Conservation (phyloP, 1,140 invertebrate genomes). For the Heliconius eleuchia region DNA sequence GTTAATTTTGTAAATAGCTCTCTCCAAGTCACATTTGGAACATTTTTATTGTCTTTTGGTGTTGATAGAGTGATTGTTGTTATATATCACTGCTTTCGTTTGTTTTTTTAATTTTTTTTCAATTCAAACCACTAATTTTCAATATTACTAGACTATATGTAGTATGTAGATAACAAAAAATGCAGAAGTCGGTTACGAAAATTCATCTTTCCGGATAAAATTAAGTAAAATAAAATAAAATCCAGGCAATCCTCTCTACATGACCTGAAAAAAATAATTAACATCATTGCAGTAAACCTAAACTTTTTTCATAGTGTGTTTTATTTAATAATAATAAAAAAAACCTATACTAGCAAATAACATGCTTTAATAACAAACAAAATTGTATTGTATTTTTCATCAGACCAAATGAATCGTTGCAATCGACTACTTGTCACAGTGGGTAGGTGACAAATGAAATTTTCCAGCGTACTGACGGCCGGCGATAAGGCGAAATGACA, state of each 20-base stretch:
- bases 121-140: too few relatives aligned
- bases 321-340: not conserved
- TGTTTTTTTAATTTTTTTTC: too few relatives aligned
- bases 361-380: not conserved
- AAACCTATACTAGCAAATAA: not conserved
- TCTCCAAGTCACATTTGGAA: not conserved
- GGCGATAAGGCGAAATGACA: constrained; percentile 43
- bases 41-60: not conserved
- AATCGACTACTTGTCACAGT: constrained; percentile 38
- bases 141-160: too few relatives aligned
- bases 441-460: constrained; percentile 55
- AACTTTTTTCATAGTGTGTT: too few relatives aligned
- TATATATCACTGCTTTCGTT: not conserved
- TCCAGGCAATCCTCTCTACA: too few relatives aligned
- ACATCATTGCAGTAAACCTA: not conserved
- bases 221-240: too few relatives aligned
- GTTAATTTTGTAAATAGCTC: constrained; percentile 6
- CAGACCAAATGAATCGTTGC: constrained; percentile 38
- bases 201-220: too few relatives aligned
- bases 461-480: constrained; percentile 45
- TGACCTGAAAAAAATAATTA: too few relatives aligned
- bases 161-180: too few relatives aligned
- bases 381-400: constrained; percentile 20
- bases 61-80: not conserved
- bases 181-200: too few relatives aligned